Evolutionary conservation across 2,888 invertebrate species (phyloP).

Genomic region (Raillietiella orientalis): DNA sequence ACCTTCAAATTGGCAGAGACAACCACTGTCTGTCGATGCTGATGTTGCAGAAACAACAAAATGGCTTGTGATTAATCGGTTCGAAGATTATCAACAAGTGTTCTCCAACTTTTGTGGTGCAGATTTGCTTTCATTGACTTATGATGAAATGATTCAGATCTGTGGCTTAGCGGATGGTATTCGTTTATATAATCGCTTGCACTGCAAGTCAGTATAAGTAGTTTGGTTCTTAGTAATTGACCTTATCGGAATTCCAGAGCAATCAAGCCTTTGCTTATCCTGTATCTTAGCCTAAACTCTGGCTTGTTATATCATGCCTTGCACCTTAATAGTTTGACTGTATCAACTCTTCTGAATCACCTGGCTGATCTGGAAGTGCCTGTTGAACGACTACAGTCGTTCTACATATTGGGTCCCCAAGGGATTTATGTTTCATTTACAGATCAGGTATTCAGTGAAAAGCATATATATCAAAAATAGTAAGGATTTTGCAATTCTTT

Average conservation of each 20-base stretch:
- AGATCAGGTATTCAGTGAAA: constrained; percentile 35
- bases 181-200: constrained; percentile 58
- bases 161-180: constrained; percentile 83
- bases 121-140: constrained; percentile 54
- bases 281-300: constrained; percentile 40
- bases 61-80: constrained; percentile 47
- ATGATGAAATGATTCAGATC: constrained; percentile 74
- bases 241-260: constrained; percentile 15
- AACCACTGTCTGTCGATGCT: too few species aligned
- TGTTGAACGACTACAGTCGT: too few species aligned
- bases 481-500: too few species aligned
- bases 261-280: constrained; percentile 38
- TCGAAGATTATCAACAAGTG: constrained; percentile 34
- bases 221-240: neutral
- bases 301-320: constrained; percentile 38
- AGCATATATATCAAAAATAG: too few species aligned
- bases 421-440: constrained; percentile 51
- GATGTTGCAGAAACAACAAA: constrained; percentile 29
- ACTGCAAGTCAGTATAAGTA: constrained; percentile 30
- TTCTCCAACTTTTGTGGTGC: constrained; percentile 61
- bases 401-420: too few species aligned
- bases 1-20: too few species aligned
- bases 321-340: constrained; percentile 32
- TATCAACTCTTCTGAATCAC: constrained; percentile 28
- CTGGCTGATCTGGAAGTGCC: constrained; percentile 29